Evolutionary conservation across 1,140 invertebrate genomes (phyloP).

Genomic region (Charaxes varanes): DNA sequence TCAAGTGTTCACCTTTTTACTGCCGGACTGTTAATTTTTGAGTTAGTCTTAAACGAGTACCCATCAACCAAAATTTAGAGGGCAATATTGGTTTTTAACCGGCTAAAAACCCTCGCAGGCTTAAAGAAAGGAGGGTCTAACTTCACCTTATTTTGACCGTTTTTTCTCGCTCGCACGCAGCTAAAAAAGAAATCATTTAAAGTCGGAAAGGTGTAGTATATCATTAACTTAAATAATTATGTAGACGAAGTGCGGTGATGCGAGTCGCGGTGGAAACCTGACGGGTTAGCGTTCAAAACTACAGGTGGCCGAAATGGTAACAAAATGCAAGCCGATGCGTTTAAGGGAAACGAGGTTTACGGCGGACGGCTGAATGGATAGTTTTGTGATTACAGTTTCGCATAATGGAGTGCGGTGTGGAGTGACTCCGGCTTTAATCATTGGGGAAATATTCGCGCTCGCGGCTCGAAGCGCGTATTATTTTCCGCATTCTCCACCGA

Average conservation of each 20-base stretch:
- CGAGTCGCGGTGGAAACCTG: constrained; percentile 6
- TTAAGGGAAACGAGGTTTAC: constrained; percentile 5
- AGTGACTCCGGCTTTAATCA: constrained; percentile 56
- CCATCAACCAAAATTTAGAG: too few relatives aligned
- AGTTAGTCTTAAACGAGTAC: too few relatives aligned
- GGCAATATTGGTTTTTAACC: too few relatives aligned
- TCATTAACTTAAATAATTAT: constrained; percentile 71
- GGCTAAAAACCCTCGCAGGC: too few relatives aligned
- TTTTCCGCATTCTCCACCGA: constrained; percentile 26
- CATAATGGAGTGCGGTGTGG: constrained; percentile 56
- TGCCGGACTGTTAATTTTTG: too few relatives aligned
- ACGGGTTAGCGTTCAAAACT: constrained; percentile 17
- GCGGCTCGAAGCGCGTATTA: constrained; percentile 34
- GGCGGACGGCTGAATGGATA: constrained; percentile 31
- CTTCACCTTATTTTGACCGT: too few relatives aligned
- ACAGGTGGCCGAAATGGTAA: too few relatives aligned
- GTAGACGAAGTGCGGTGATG: constrained; percentile 32
- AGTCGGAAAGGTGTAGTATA: constrained; percentile 62
- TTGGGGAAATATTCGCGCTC: constrained; percentile 58
- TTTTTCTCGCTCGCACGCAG: constrained; percentile 24
- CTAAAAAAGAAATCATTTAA: constrained; percentile 56
- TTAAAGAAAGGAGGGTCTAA: too few relatives aligned
- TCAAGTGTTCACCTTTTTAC: too few relatives aligned
- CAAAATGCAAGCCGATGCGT: constrained; percentile 24
- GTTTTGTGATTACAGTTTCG: constrained; percentile 58